phyloP scores from a whole-genome alignment of 1,140 invertebrate species.

The Drosophila ironensis region DNA sequence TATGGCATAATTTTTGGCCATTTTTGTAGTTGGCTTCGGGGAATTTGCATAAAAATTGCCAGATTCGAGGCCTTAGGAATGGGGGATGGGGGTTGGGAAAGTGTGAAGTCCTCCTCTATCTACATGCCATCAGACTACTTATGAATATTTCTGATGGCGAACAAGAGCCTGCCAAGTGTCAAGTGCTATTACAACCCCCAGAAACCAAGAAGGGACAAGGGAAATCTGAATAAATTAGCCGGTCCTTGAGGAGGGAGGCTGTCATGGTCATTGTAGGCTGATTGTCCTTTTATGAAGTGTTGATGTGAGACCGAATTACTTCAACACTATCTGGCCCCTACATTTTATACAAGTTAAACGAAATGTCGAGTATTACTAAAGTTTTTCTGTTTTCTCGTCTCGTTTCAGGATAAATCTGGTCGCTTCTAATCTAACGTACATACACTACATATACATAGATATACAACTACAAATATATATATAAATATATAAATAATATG shows the following conservation, averaged over 20 bases:
- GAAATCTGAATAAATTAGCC: constrained; percentile 69
- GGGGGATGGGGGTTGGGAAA: constrained; percentile 2
- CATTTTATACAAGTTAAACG: not conserved
- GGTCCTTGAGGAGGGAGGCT: not conserved
- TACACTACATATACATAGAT: constrained; percentile 45
- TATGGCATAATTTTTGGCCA: constrained; percentile 58
- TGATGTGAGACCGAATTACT: constrained; percentile 41
- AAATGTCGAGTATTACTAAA: not conserved
- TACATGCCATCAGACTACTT: constrained; percentile 58
- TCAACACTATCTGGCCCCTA: not conserved
- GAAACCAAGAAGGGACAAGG: too few species aligned
- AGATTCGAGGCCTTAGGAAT: not conserved
- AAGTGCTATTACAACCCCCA: constrained; percentile 24
- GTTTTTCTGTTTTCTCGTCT: not conserved
- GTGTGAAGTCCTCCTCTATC: constrained; percentile 34
- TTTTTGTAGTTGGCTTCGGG: constrained; percentile 52
- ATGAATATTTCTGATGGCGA: constrained; percentile 68
- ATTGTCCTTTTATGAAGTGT: constrained; percentile 69
- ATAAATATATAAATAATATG: constrained; percentile 39
- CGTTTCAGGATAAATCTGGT: constrained; percentile 73
- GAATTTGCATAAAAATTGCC: constrained; percentile 72
- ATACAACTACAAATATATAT: constrained; percentile 35
- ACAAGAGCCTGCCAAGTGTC: constrained; percentile 50
- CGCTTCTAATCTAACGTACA: constrained; percentile 74
- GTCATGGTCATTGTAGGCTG: constrained; percentile 39